phyloP scores from a whole-genome alignment of 2,113 vertebrate genomes.

The Callocephalon fimbriatum region DNA sequence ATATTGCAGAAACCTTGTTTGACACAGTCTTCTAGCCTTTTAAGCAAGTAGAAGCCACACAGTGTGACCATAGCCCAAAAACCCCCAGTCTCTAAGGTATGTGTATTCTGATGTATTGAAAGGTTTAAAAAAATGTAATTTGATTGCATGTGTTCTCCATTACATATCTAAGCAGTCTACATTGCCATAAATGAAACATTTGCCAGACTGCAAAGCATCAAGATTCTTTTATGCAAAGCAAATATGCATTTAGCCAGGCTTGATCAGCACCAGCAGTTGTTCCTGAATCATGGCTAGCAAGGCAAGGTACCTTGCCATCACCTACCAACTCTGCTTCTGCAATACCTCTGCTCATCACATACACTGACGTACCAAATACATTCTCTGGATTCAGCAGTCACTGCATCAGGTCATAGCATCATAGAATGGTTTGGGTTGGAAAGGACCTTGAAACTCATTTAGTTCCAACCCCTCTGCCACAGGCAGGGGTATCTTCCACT shows the following conservation, averaged over 20 bases:
- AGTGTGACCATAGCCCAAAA: not conserved
- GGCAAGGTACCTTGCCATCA: not conserved
- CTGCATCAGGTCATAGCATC: not conserved
- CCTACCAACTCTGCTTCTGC: not conserved
- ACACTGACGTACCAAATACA: fast-evolving
- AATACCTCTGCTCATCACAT: not conserved
- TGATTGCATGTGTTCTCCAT: not conserved
- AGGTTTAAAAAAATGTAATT: not conserved
- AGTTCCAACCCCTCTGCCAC: not conserved
- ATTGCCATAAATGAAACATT: not conserved
- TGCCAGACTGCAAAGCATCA: not conserved
- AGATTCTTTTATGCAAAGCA: not conserved
- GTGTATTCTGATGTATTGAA: not conserved
- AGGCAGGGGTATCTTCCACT: not conserved
- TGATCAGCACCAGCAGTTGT: not conserved
- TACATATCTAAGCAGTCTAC: not conserved
- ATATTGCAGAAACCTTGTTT: not conserved
- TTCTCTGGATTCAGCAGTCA: not conserved
- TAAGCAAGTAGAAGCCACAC: not conserved
- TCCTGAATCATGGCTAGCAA: not conserved
- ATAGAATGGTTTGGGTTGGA: not conserved
- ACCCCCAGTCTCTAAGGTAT: not conserved
- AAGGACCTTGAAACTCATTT: not conserved
- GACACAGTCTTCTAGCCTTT: not conserved
- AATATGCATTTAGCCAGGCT: not conserved